These are phyloP conservation scores for Girardinichthys multiradiatus DNA, from an alignment of 2,113 vertebrate species.

Conservation along the genomic window DNA sequence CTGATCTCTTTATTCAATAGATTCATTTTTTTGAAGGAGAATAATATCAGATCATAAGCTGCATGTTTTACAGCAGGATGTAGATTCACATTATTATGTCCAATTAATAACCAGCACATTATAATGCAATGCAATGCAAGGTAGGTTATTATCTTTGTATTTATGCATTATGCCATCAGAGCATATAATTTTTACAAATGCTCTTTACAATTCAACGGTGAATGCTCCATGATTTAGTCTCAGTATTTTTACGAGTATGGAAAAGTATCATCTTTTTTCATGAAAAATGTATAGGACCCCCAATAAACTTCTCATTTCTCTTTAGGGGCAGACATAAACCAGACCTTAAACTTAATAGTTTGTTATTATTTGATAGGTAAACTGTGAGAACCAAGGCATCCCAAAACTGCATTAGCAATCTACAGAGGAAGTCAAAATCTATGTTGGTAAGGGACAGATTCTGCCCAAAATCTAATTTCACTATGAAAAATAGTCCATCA, in stretches of 20 bases:
- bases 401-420: conserved; percentile 45
- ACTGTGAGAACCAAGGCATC: conserved; percentile 33
- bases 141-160: conserved; percentile 10
- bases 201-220: not conserved
- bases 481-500: not conserved
- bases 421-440: conserved; percentile 35
- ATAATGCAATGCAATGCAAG: conserved; percentile 7
- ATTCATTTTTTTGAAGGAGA: conserved; percentile 19
- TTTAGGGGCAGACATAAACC: too few relatives aligned
- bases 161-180: conserved; percentile 11
- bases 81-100: conserved; percentile 42
- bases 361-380: conserved; percentile 41
- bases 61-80: conserved; percentile 8
- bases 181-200: conserved; percentile 4
- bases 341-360: not conserved
- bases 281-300: too few relatives aligned
- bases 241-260: not conserved
- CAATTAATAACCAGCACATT: conserved; percentile 39
- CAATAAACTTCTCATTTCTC: too few relatives aligned
- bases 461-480: not conserved
- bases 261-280: too few relatives aligned
- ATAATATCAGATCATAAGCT: conserved; percentile 23
- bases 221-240: not conserved
- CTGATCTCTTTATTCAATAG: not conserved
- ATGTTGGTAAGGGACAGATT: conserved; percentile 43